Evolutionary conservation across 2,888 invertebrate species (phyloP), one percentile per base, ranked within the genome.

Genomic region (Stenolophus ochropezus): DNA sequence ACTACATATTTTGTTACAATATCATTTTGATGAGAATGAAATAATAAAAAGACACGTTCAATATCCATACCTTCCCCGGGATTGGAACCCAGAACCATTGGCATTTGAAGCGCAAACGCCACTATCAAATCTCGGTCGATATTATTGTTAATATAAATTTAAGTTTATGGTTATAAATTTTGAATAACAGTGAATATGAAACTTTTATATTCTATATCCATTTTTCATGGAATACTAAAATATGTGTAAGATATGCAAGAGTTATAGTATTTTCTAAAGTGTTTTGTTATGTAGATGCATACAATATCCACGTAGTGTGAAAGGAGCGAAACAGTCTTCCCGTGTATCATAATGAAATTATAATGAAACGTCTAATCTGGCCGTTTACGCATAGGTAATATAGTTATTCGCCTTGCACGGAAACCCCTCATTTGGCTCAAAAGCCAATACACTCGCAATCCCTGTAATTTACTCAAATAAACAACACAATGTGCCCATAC

Each of bases 401-500:
- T 65, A 78, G 79, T 51, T 53, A 69, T 79, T 69, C 53, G 27
- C 11, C 27, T 18, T 16, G 51, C 79, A 79, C 79, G 79, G 51
- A 79, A 79, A 79, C 53, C 27, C 47, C 79, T 69, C 79, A 79
- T 79, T 79, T 79, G 69, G 27, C 69, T 51, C 23, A 51, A 27
- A 79, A 69, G 69, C 53, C 65, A 79, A 79, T 79, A 79, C 25
- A 65, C n/a, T n/a, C n/a, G n/a, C n/a, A 49, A 23, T 61, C 58
- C 20, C 18, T 51, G 74, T 53, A 74, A 74, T 74, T 74, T 74
- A 74, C 14, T 25, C 23, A 74, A 18, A 74, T 51, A 74, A 74
- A 74, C 74, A 74, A 25, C 49, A 42, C 8, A 20, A 71, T 71
- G 42, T 49, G 23, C 21, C 23, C n/a, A 53, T 53, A 53, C 53